These are phyloP conservation scores for Astur gentilis DNA, from an alignment of 2,113 vertebrate species.

Conservation along the genomic window DNA sequence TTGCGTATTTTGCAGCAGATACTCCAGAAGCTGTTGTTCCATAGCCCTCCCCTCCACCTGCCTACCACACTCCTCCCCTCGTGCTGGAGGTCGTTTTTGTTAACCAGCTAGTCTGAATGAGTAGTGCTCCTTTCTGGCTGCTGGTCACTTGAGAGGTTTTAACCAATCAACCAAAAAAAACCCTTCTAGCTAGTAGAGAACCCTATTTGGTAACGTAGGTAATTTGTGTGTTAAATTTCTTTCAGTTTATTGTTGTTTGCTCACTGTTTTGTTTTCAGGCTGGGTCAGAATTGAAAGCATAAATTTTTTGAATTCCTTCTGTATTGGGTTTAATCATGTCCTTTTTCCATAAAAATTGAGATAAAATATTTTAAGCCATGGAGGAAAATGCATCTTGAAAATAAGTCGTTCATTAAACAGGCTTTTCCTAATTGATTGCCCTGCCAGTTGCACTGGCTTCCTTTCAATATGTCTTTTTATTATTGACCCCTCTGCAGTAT, in stretches of 20 bases:
- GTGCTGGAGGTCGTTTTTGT: rapidly evolving
- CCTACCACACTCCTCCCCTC: neutral
- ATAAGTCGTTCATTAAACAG: neutral
- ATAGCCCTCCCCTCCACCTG: neutral
- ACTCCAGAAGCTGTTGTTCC: neutral
- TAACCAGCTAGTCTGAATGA: neutral
- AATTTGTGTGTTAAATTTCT: neutral
- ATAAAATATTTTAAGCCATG: neutral
- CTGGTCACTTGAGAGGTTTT: neutral
- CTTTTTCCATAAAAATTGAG: neutral
- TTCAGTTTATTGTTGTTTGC: neutral
- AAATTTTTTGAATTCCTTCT: neutral
- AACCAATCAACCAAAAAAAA: neutral
- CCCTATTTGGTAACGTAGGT: neutral
- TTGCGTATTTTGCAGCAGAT: neutral
- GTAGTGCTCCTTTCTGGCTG: neutral
- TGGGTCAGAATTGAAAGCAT: neutral
- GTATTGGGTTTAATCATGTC: neutral
- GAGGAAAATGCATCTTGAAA: neutral
- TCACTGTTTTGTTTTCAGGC: neutral
- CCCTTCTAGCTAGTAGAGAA: neutral
- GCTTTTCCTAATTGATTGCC: neutral
- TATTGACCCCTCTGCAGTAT: neutral
- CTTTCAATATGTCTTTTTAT: neutral
- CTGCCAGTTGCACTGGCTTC: neutral